Conservation (phyloP, 2,797 vertebrate species). For the Sebastes trivittatus region DNA sequence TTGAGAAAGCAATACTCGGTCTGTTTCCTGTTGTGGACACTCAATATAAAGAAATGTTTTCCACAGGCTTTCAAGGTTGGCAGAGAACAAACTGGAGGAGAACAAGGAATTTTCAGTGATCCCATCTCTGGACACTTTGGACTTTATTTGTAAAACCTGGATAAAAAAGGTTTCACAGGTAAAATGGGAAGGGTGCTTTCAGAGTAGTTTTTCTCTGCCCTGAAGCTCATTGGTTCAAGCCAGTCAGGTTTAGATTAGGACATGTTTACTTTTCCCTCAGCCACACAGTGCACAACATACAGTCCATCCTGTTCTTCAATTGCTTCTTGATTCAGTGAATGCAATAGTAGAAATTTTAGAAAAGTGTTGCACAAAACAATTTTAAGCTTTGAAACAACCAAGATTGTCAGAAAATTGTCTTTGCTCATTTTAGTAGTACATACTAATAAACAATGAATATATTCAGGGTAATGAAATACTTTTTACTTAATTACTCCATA, state of each 20-base stretch:
- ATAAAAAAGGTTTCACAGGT: not conserved
- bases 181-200: not conserved
- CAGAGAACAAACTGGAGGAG: not conserved
- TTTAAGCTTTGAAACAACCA: not conserved
- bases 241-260: not conserved
- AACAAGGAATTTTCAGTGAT: not conserved
- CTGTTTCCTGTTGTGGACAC: conserved; percentile 36
- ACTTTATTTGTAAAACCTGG: not conserved
- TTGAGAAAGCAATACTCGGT: conserved; percentile 30
- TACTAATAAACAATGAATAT: not conserved
- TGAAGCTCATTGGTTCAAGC: not conserved
- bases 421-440: not conserved
- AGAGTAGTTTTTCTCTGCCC: not conserved
- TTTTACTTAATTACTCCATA: not conserved
- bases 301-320: not conserved
- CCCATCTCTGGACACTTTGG: not conserved
- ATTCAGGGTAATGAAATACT: not conserved
- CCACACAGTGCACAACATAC: not conserved
- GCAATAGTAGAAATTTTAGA: not conserved
- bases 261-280: not conserved
- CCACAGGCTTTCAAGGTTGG: conserved; percentile 31
- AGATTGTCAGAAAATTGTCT: too few species aligned
- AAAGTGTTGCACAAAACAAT: not conserved
- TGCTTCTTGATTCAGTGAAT: not conserved
- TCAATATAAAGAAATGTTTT: conserved; percentile 28